Evolutionary conservation across 2,113 vertebrate genomes (phyloP).

Genomic region (Hucho hucho): DNA sequence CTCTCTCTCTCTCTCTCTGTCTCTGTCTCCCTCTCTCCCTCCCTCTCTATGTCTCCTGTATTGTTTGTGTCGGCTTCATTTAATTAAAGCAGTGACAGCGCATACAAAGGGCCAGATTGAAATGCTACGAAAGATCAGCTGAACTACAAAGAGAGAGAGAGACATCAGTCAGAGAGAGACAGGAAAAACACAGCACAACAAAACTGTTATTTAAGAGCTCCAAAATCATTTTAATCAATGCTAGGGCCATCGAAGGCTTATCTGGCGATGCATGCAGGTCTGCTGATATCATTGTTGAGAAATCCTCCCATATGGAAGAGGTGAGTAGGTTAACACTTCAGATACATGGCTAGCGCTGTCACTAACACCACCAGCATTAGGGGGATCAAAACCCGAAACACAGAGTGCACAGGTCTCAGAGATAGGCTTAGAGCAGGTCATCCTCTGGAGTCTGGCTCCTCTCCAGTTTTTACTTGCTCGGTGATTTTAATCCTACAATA

Average conservation of each 20-base stretch:
- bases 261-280: neutral
- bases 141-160: conserved; percentile 10
- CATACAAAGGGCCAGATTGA: conserved; percentile 29
- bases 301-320: neutral
- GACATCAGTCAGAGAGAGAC: neutral
- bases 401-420: neutral
- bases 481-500: no score
- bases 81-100: conserved; percentile 39
- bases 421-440: neutral
- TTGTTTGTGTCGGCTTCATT: conserved; percentile 31
- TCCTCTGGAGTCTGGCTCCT: no score
- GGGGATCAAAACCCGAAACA: neutral
- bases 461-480: no score
- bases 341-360: neutral
- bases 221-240: neutral
- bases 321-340: conserved; percentile 1
- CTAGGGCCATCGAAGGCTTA: conserved; percentile 1
- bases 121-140: conserved; percentile 26
- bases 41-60: conserved; percentile 4
- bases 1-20: neutral
- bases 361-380: neutral
- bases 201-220: conserved; percentile 1
- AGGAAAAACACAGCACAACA: neutral
- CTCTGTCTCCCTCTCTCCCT: no score
- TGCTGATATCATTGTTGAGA: neutral